Evolutionary conservation across 2,888 invertebrate species (phyloP).

Genomic region (Agrochola lota): DNA sequence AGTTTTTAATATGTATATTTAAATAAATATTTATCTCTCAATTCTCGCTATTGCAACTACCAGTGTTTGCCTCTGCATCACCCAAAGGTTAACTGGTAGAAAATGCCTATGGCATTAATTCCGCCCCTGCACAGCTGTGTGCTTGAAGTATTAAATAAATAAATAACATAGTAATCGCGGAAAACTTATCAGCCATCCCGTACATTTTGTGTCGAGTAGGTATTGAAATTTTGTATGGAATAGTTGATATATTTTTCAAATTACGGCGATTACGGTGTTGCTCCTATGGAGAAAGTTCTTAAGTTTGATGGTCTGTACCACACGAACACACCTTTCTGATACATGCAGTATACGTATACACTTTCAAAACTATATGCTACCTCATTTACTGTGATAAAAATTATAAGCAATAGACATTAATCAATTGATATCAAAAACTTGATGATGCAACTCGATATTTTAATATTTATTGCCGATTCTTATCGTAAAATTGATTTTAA

Average conservation of each 20-base stretch:
- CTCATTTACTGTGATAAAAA: conserved; percentile 34
- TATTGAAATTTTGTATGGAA: background rate
- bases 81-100: no score
- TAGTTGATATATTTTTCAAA: background rate
- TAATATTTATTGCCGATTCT: conserved; percentile 65
- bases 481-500: conserved; percentile 67
- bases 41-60: no score
- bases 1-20: no score
- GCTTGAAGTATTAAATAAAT: no score
- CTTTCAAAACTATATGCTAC: background rate
- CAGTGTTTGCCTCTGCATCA: no score
- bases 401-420: conserved; percentile 52
- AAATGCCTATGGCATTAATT: no score
- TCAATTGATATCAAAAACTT: conserved; percentile 49
- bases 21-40: no score
- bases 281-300: background rate
- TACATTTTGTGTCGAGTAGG: background rate
- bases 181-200: background rate
- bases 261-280: no score
- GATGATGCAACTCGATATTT: conserved; percentile 62
- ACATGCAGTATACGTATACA: background rate
- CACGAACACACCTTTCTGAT: background rate
- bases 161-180: background rate
- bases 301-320: no score
- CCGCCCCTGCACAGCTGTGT: no score